Conservation (phyloP, 2,797 vertebrate genomes). For the Gouania willdenowi region DNA sequence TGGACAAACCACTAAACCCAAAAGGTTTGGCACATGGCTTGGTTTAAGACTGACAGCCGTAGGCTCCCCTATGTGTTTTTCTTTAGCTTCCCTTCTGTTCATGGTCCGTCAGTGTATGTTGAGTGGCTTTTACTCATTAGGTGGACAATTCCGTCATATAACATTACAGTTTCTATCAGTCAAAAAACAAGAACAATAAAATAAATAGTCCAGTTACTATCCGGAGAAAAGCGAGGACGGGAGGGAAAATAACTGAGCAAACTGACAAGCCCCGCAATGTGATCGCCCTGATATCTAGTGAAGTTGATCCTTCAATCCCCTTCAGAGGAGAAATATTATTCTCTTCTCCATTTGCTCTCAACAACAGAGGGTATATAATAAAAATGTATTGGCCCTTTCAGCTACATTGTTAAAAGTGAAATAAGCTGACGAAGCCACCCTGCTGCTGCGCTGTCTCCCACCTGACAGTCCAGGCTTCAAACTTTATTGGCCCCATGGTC, state of each 20-base stretch:
- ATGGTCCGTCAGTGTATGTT: slow-evolving; percentile 19
- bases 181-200: neutral
- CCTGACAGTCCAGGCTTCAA: slow-evolving; percentile 21
- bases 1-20: slow-evolving; percentile 17
- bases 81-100: neutral
- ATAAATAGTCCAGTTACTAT: slow-evolving; percentile 1
- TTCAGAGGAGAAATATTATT: no score
- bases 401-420: slow-evolving; percentile 20
- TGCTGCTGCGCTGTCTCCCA: slow-evolving; percentile 15
- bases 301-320: no score
- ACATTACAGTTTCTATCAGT: slow-evolving; percentile 33
- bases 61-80: neutral
- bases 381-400: slow-evolving; percentile 11
- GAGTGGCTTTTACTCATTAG: slow-evolving; percentile 18
- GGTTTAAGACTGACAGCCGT: slow-evolving; percentile 6
- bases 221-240: neutral
- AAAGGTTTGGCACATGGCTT: slow-evolving; percentile 15
- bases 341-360: neutral
- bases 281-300: no score
- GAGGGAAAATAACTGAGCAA: slow-evolving; percentile 5
- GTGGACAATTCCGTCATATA: slow-evolving; percentile 9
- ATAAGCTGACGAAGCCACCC: slow-evolving; percentile 38
- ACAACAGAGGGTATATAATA: slow-evolving; percentile 5
- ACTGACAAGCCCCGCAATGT: no score
- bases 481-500: slow-evolving; percentile 24